Percentiles rank a stretch among this genome's conserved stretches.
Conservation (phyloP, 1,140 invertebrate genomes). For the Maniola jurtina region DNA sequence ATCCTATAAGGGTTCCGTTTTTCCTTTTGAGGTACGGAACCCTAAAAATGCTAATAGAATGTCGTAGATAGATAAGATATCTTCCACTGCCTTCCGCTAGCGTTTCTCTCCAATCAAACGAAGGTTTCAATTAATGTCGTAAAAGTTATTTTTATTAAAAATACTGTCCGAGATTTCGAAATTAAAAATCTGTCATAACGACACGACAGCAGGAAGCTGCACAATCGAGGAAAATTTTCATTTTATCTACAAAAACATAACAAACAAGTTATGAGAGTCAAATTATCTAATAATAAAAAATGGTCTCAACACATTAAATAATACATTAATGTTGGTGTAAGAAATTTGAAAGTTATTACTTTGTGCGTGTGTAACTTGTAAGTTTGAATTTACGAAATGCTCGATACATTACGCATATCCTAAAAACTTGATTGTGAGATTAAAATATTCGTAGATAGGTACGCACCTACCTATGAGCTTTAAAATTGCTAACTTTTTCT, state of each 20-base stretch:
- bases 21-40: too few species aligned
- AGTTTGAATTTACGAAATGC: not conserved
- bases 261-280: not conserved
- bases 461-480: too few species aligned
- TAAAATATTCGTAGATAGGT: too few species aligned
- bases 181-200: slow-evolving; percentile 13
- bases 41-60: too few species aligned
- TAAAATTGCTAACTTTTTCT: too few species aligned
- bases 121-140: not conserved
- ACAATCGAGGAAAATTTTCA: slow-evolving; percentile 8
- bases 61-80: too few species aligned
- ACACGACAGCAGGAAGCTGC: slow-evolving; percentile 11
- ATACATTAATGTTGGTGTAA: too few species aligned
- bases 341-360: too few species aligned
- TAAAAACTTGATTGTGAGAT: too few species aligned
- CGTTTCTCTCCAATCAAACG: not conserved
- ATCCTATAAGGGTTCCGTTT: too few species aligned
- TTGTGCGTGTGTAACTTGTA: too few species aligned
- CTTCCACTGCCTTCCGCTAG: not conserved
- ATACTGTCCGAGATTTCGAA: not conserved
- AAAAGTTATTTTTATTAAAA: slow-evolving; percentile 6
- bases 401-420: not conserved
- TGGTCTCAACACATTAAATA: not conserved
- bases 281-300: slow-evolving; percentile 9
- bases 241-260: not conserved